Evolutionary conservation across 2,888 invertebrate species (phyloP).

Genomic region (Thalpophila matura): DNA sequence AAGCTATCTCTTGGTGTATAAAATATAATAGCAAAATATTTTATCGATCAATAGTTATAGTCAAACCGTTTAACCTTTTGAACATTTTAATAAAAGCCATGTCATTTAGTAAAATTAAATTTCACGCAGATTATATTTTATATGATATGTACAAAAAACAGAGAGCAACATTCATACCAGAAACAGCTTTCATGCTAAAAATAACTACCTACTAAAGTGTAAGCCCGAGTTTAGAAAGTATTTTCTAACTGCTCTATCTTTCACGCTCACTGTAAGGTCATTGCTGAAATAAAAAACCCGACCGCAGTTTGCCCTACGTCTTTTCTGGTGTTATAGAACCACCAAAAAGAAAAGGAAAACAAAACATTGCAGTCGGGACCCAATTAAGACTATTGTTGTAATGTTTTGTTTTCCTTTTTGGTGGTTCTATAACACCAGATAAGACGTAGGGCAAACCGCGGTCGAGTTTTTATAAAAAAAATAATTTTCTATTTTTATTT

Average conservation of each 20-base stretch:
- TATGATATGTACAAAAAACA: constrained; percentile 75
- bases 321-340: too few species aligned
- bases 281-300: too few species aligned
- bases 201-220: constrained; percentile 24
- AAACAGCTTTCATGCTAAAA: constrained; percentile 38
- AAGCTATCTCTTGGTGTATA: constrained; percentile 18
- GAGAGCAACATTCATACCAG: constrained; percentile 14
- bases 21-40: constrained; percentile 27
- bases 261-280: too few species aligned
- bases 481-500: too few species aligned
- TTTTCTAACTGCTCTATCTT: constrained; percentile 13
- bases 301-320: too few species aligned
- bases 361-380: too few species aligned
- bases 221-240: constrained; percentile 44
- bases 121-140: constrained; percentile 80
- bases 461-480: too few species aligned
- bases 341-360: too few species aligned
- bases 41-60: constrained; percentile 17
- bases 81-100: constrained; percentile 77
- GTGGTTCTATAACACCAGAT: too few species aligned
- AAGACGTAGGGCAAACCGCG: too few species aligned
- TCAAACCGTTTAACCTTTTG: constrained; percentile 64
- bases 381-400: too few species aligned
- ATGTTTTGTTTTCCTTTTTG: too few species aligned
- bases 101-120: constrained; percentile 81